Conservation (phyloP, 92 coral and sea anemone species). For the Nematostella vectensis region DNA sequence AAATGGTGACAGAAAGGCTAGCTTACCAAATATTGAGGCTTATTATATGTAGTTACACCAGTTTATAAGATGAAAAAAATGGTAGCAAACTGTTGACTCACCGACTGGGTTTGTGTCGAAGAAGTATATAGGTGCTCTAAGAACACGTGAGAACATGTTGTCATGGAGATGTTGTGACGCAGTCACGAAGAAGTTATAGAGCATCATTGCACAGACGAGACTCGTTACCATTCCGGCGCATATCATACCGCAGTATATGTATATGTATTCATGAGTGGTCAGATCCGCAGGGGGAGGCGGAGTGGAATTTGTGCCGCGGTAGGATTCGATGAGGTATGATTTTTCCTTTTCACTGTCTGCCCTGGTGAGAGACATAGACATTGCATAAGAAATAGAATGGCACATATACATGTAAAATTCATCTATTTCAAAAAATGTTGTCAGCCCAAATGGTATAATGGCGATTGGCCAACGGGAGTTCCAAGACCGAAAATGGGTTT, state of each 20-base stretch:
- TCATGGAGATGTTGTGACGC: constrained; percentile 78
- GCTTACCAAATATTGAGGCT: too few species aligned
- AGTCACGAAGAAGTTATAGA: constrained; percentile 46
- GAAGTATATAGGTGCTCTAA: constrained; percentile 80
- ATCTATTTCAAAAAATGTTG: too few species aligned
- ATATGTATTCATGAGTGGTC: constrained; percentile 42
- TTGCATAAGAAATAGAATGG: too few species aligned
- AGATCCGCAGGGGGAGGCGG: background rate
- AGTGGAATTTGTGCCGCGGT: constrained; percentile 1
- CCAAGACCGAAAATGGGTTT: too few species aligned
- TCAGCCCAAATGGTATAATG: too few species aligned
- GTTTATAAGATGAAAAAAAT: too few species aligned
- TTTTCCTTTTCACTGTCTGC: constrained; percentile 56
- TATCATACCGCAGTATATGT: constrained; percentile 49
- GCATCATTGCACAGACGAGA: constrained; percentile 26
- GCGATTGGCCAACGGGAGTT: too few species aligned
- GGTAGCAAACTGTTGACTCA: constrained; percentile 36
- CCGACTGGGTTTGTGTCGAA: constrained; percentile 92
- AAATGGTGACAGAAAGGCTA: too few species aligned
- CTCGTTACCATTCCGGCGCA: constrained; percentile 31
- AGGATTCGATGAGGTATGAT: constrained; percentile 5
- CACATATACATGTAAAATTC: too few species aligned
- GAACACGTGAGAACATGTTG: constrained; percentile 65
- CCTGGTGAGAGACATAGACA: constrained; percentile 24
- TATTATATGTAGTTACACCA: too few species aligned